Evolutionary conservation across 1,140 invertebrate species (phyloP), one percentile per base, ranked within the genome.

Genomic region (Drosophila prosaltans): DNA sequence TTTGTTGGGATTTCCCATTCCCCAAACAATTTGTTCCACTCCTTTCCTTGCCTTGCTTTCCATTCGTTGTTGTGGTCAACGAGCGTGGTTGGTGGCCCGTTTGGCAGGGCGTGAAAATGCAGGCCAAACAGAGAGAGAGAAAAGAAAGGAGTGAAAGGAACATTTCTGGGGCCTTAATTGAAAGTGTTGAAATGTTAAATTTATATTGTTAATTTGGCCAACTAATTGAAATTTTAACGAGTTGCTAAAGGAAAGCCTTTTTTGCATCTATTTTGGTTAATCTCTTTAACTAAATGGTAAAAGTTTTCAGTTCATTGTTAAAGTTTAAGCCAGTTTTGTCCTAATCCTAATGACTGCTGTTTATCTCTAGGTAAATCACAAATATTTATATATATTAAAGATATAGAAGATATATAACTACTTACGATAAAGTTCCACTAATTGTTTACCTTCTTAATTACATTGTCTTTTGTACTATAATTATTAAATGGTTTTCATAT

Each of bases 11-110:
- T 75, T 86, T 43, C 11, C 41, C 41, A n/a, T n/a, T 43, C 6
- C 21, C 45, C 21, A 51, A 51, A 51, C 45, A 51, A 16, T 51
- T 51, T 51, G 45, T 51, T 51, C 7, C 45, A 51, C 8, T 51
- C 45, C 45, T 51, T 81, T 30, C 16, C 16, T 78, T 66, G 11
- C 59, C 45, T 63, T 71, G 32, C 32, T 36, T 36, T 36, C 6
- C 6, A 36, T 36, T 6, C 32, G 32, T 36, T 36, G 66, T 67
- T 86, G 79, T 48, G 83, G 78, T 85, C 79, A 85, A 26, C n/a
- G 32, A 36, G 8, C 21, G 36, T 36, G 51, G 26, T 26, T 39
- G 28, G 45, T 7, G 32, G 55, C 21, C 9, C 3, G 21, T 24
- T 26, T 26, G 45, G 45, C 45, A 51, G 65, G 41, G 76, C 43